A percentile compares a stretch with the other conserved stretches of the same genome.
These are phyloP conservation scores for Oryzias sinensis DNA, from an alignment of 2,797 vertebrate genomes.

Conservation along the genomic window DNA sequence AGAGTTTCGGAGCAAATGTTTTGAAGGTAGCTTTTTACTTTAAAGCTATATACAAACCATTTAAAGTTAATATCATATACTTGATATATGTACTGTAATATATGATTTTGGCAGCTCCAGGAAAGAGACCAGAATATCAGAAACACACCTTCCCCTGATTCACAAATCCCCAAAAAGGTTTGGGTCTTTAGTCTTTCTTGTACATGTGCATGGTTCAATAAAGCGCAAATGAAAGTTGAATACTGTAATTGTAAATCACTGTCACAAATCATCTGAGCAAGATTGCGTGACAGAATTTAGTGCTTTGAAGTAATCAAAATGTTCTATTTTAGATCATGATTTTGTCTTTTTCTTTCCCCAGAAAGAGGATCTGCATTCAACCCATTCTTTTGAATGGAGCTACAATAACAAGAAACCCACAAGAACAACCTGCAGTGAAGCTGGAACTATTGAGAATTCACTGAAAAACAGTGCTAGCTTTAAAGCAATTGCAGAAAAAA, in stretches of 20 bases:
- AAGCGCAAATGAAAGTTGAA: background rate
- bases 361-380: conserved; percentile 8
- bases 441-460: conserved; percentile 18
- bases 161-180: too few species aligned
- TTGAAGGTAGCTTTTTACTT: background rate
- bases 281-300: too few species aligned
- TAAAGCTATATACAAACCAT: too few species aligned
- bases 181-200: too few species aligned
- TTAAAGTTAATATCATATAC: too few species aligned
- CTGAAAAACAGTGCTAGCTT: conserved; percentile 16
- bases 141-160: too few species aligned
- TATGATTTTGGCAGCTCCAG: too few species aligned
- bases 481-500: accelerated
- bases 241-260: too few species aligned
- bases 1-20: background rate
- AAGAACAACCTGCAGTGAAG: conserved; percentile 4
- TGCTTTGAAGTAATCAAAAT: too few species aligned
- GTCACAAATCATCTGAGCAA: too few species aligned
- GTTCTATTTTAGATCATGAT: background rate
- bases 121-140: too few species aligned
- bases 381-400: conserved; percentile 19
- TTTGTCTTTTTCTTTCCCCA: background rate
- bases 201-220: background rate
- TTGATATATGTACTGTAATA: background rate
- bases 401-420: accelerated